Percentiles rank a stretch among this genome's conserved stretches.
These are phyloP conservation scores for Ernsta delagoae DNA, from an alignment of 2,888 invertebrate species.

Conservation along the genomic window DNA sequence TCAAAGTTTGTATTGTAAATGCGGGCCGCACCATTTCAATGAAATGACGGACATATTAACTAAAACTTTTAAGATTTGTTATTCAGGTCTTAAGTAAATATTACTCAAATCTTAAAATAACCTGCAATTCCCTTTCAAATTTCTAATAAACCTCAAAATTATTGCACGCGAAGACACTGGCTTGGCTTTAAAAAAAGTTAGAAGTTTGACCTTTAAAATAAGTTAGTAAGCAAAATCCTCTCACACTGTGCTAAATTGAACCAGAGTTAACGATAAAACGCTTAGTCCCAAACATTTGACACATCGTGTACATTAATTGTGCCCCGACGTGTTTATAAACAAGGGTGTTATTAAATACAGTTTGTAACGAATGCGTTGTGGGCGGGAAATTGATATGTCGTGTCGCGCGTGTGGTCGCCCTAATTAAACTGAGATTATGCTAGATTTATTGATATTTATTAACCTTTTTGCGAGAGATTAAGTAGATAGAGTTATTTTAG, in stretches of 20 bases:
- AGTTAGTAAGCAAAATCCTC: background rate
- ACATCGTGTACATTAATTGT: slow-evolving; percentile 30
- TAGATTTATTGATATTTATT: slow-evolving; percentile 35
- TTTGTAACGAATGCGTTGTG: slow-evolving; percentile 29
- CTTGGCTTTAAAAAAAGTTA: too few species aligned
- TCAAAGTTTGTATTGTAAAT: too few species aligned
- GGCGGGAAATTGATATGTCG: slow-evolving; percentile 34
- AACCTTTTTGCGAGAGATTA: slow-evolving; percentile 30
- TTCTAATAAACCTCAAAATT: too few species aligned
- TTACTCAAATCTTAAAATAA: too few species aligned
- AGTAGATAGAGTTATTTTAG: background rate
- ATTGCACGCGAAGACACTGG: too few species aligned
- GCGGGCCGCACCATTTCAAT: too few species aligned
- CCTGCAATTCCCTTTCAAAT: too few species aligned
- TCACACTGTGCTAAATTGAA: background rate
- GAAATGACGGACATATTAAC: too few species aligned
- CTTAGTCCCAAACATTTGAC: slow-evolving; percentile 25
- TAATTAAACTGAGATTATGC: slow-evolving; percentile 35
- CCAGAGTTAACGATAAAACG: slow-evolving; percentile 18
- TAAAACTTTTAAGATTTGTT: too few species aligned
- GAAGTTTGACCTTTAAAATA: too few species aligned
- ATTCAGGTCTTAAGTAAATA: too few species aligned
- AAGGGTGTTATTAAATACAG: slow-evolving; percentile 35
- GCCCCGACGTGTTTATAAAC: slow-evolving; percentile 17
- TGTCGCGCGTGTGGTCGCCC: slow-evolving; percentile 32